A percentile compares a stretch with the other conserved stretches of the same genome.
Evolutionary conservation across 2,888 invertebrate species (phyloP).

Genomic region (Ophion slaviceki): DNA sequence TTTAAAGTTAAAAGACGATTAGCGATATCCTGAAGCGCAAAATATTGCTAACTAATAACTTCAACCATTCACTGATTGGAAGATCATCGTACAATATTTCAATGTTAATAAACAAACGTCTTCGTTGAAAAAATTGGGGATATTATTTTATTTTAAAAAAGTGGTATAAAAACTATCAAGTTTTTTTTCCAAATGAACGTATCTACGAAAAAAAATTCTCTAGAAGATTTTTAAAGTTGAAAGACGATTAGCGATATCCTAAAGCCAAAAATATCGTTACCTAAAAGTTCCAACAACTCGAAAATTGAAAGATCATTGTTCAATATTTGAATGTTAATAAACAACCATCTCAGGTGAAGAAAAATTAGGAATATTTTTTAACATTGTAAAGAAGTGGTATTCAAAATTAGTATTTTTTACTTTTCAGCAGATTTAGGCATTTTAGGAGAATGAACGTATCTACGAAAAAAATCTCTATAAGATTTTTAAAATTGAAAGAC

Average conservation of each 20-base stretch:
- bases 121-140: background rate
- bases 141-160: background rate
- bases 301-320: no score
- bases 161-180: background rate
- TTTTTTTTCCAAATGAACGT: background rate
- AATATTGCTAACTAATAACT: background rate
- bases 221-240: background rate
- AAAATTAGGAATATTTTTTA: background rate
- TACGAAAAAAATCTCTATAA: no score
- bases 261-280: background rate
- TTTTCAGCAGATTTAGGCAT: no score
- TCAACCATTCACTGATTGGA: no score
- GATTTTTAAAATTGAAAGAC: background rate
- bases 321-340: background rate
- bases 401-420: no score
- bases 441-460: no score
- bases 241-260: no score
- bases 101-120: background rate
- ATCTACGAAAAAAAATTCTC: background rate
- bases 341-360: background rate
- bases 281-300: background rate
- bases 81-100: background rate
- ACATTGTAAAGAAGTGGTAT: background rate
- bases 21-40: no score
- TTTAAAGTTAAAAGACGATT: no score